phyloP scores from a whole-genome alignment of 2,888 invertebrate species.

The Morinoia aosen region DNA sequence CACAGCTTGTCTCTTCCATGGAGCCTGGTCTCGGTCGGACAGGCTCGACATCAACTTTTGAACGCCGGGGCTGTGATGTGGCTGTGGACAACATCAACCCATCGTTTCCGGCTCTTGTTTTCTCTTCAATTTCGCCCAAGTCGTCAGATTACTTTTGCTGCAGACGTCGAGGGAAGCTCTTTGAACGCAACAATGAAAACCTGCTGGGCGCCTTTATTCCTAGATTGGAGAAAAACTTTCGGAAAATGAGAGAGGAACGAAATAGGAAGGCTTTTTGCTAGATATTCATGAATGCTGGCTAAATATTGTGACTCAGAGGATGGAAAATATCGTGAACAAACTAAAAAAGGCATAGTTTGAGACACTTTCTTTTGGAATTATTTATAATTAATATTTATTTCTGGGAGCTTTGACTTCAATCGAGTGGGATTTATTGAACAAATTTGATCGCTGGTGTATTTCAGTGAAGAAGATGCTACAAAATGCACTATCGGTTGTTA shows the following conservation, averaged over 20 bases:
- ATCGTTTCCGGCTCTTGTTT: neutral
- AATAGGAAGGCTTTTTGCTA: neutral
- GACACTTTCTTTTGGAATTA: too few species aligned
- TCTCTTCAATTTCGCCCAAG: constrained; percentile 12
- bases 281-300: neutral
- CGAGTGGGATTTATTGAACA: too few species aligned
- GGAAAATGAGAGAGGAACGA: neutral
- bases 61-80: neutral
- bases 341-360: too few species aligned
- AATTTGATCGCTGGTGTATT: too few species aligned
- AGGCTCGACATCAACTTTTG: neutral
- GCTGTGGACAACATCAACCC: neutral
- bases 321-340: neutral
- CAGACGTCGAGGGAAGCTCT: neutral
- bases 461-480: too few species aligned
- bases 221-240: neutral
- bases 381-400: too few species aligned
- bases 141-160: neutral
- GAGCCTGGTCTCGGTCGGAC: neutral
- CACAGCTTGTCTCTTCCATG: neutral
- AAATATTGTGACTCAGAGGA: neutral
- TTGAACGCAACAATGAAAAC: constrained; percentile 3
- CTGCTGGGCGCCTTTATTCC: neutral
- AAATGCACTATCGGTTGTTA: too few species aligned
- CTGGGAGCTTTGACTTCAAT: too few species aligned